Evolutionary conservation across 2,797 vertebrate species (phyloP).

Genomic region (Bryconaethiops microstoma): DNA sequence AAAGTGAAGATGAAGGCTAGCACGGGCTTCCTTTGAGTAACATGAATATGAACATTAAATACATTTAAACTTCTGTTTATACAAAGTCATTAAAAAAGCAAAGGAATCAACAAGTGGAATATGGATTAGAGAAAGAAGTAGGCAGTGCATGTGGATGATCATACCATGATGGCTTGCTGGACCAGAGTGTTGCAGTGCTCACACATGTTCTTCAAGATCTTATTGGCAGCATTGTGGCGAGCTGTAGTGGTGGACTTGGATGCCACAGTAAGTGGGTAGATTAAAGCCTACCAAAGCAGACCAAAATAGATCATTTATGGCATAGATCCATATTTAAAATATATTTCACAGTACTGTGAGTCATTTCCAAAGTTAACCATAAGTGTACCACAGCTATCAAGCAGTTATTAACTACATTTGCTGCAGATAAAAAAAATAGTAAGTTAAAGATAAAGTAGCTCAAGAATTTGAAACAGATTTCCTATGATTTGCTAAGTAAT

Average conservation of each 20-base stretch:
- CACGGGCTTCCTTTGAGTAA: no score
- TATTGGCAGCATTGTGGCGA: constrained; percentile 97
- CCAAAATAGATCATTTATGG: constrained; percentile 1
- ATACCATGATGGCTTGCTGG: constrained; percentile 98
- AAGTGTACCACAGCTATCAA: neutral
- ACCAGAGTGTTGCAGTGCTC: constrained; percentile 98
- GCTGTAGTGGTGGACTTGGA: constrained; percentile 98
- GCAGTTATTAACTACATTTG: neutral
- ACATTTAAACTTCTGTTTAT: no score
- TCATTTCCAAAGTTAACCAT: neutral
- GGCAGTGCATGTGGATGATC: neutral
- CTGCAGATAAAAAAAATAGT: neutral
- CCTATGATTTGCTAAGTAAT: no score
- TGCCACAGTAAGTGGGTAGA: constrained; percentile 97
- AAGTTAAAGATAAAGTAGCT: neutral
- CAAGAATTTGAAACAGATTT: neutral
- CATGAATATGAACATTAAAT: no score
- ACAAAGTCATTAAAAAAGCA: no score
- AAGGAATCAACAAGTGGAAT: no score
- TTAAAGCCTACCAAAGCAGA: constrained; percentile 84
- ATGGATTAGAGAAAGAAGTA: neutral
- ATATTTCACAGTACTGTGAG: neutral
- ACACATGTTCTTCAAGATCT: constrained; percentile 99
- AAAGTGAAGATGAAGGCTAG: no score
- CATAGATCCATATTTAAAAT: neutral